A percentile compares a stretch with the other conserved stretches of the same genome.
Conservation (phyloP, 2,888 invertebrate species). For the Ecliptopera silaceata region DNA sequence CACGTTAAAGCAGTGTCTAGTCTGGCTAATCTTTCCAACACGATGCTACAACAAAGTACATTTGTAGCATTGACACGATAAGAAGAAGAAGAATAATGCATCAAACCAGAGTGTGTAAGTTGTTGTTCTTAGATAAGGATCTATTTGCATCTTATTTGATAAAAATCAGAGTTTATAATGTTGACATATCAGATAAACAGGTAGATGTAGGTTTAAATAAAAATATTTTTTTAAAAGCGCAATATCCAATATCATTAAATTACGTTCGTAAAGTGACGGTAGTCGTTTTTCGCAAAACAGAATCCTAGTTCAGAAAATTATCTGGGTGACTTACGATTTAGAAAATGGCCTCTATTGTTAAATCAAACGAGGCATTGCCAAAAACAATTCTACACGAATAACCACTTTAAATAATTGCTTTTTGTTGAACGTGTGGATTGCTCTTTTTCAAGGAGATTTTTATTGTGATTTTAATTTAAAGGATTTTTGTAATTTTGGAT, state of each 20-base stretch:
- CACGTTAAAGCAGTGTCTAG: too few species aligned
- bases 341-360: constrained; percentile 22
- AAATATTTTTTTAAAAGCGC: too few species aligned
- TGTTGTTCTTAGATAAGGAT: too few species aligned
- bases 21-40: too few species aligned
- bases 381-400: constrained; percentile 19
- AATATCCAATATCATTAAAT: background rate
- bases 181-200: too few species aligned
- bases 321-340: constrained; percentile 30
- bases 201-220: too few species aligned
- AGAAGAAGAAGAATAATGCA: too few species aligned
- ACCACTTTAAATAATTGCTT: constrained; percentile 6
- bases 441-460: background rate
- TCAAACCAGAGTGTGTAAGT: too few species aligned
- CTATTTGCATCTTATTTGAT: too few species aligned
- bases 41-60: too few species aligned
- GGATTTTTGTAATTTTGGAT: background rate
- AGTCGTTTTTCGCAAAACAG: background rate
- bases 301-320: constrained; percentile 27
- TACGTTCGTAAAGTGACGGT: background rate
- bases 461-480: background rate
- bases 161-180: too few species aligned
- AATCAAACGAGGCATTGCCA: constrained; percentile 14
- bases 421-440: background rate
- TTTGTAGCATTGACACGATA: too few species aligned